Conservation (phyloP, 2,888 invertebrate genomes). For the Ectemnius lituratus region DNA sequence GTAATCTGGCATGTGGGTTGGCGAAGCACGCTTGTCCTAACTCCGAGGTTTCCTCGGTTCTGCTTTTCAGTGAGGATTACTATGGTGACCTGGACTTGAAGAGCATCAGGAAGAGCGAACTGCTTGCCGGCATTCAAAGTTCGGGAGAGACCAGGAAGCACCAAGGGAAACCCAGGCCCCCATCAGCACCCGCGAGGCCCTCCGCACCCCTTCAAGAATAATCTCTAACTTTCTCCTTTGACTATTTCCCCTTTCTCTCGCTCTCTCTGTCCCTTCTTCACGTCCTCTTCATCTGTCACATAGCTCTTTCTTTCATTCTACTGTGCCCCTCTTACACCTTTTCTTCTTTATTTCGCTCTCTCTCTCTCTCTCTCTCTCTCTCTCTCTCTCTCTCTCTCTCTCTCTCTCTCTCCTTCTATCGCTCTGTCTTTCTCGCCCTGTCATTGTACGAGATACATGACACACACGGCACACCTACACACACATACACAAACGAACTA, state of each 20-base stretch:
- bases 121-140: conserved; percentile 88
- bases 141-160: conserved; percentile 81
- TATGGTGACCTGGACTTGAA: conserved; percentile 97
- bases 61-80: conserved; percentile 94
- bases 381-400: conserved; percentile 1
- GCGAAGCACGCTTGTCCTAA: conserved; percentile 61
- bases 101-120: conserved; percentile 95
- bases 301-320: too few relatives aligned
- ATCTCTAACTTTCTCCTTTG: conserved; percentile 50
- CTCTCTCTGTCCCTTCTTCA: conserved; percentile 5
- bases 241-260: conserved; percentile 16
- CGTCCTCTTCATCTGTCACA: conserved; percentile 1
- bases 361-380: neutral
- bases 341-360: conserved; percentile 9
- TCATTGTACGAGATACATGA: conserved; percentile 9
- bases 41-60: conserved; percentile 68
- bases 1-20: too few relatives aligned
- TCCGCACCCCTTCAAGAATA: conserved; percentile 76
- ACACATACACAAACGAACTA: conserved; percentile 11
- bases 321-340: too few relatives aligned
- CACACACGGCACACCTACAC: conserved; percentile 12
- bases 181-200: conserved; percentile 71
- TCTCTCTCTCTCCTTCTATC: neutral
- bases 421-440: conserved; percentile 3
- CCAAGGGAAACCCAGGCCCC: conserved; percentile 79